Base-by-base conservation (phyloP, 2,888 invertebrate species). In the Caenorhabditis japonica region DNA sequence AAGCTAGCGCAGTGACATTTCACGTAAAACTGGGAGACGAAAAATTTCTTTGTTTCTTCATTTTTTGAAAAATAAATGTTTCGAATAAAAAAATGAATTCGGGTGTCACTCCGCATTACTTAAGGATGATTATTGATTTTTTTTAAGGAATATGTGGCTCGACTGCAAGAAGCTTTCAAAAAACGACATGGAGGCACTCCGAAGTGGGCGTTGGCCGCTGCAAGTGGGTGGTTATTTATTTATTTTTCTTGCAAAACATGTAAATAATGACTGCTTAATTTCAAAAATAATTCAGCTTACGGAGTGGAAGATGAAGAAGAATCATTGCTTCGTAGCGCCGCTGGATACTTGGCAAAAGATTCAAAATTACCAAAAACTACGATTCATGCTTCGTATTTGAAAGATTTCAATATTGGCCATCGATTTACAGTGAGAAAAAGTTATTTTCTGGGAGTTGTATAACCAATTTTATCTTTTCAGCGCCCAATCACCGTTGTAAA, bases 131-230 rank as follows among this genome's bases (percentile, higher is more conserved):
- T n/a, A n/a, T n/a, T n/a, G n/a, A n/a, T n/a, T 33, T n/a, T 23
- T 21, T 53, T 73, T 8, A 23, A 78, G 78, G 70, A 76, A 38
- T 79, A 79, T 38, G 44, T 73, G 25, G 46, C 44, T 15, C 46
- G 79, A 33, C 51, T 79, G 23, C 62, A 73, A 61, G 58, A 60
- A n/a, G 69, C 72, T 25, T 79, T 79, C 60, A 60, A 69, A 34
- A 51, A 69, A 43, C 51, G 76, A n/a, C 74, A 75, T 44, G 79
- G 71, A 25, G 79, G 66, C 15, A 60, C 62, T 1, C 79, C 79
- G 21, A 70, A 53, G 10, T 79, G 79, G 79, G 79, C 79, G 7
- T 23, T 52, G 33, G 44, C 27, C 13, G 43, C 46, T 10, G 55
- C 34, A 69, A 62, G 64, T 64, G 15, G 1, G n/a, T 4, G 15